These are phyloP conservation scores for Crotalus viridis DNA, from an alignment of 2,113 vertebrate genomes.

Conservation along the genomic window DNA sequence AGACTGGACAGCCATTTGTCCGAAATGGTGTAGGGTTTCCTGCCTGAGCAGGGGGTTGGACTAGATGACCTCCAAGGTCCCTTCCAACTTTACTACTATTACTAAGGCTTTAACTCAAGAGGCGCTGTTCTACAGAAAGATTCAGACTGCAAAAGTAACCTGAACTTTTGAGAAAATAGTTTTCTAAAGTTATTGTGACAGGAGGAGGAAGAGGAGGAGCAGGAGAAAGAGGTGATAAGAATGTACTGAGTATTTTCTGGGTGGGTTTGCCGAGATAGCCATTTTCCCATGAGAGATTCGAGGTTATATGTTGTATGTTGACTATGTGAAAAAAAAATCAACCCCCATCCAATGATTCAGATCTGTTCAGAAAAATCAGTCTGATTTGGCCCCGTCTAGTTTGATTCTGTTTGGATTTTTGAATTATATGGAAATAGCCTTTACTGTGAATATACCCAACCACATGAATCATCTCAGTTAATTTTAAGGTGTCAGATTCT, in stretches of 20 bases:
- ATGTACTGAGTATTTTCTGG: conserved; percentile 46
- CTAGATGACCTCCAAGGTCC: no score
- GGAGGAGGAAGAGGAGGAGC: conserved; percentile 37
- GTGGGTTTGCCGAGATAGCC: conserved; percentile 58
- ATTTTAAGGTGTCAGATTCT: not conserved
- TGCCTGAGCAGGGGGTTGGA: no score
- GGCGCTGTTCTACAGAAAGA: conserved; percentile 38
- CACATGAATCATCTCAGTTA: not conserved
- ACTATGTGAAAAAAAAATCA: conserved; percentile 9
- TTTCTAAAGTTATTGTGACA: conserved; percentile 3
- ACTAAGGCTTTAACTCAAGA: conserved; percentile 54
- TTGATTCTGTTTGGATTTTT: not conserved
- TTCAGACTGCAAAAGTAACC: conserved; percentile 61
- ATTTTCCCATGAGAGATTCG: conserved; percentile 55
- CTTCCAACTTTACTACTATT: no score
- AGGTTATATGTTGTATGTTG: conserved; percentile 58
- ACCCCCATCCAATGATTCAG: conserved; percentile 30
- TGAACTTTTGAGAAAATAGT: conserved; percentile 52
- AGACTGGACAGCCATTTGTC: no score
- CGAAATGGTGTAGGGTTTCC: no score
- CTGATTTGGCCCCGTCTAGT: not conserved
- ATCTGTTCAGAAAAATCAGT: not conserved
- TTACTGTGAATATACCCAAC: not conserved
- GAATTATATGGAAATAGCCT: not conserved
- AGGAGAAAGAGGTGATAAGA: conserved; percentile 39